Evolutionary conservation across 2,797 vertebrate genomes (phyloP).

Genomic region (Neostethus bicornis): DNA sequence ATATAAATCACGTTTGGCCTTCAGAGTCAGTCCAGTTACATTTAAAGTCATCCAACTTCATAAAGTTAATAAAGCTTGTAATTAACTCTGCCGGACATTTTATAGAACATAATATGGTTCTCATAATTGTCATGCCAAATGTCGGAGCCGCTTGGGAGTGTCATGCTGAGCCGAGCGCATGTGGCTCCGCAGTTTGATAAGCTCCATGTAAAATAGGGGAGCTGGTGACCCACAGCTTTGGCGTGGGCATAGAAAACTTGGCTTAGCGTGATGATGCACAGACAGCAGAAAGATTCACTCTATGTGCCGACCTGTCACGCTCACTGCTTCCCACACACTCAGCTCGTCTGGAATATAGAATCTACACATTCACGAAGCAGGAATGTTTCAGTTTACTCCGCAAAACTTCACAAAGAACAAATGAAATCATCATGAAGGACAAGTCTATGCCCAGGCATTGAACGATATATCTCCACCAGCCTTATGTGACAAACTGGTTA

Average conservation of each 20-base stretch:
- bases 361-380: no score
- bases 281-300: conserved; percentile 27
- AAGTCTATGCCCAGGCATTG: no score
- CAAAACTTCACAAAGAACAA: conserved; percentile 15
- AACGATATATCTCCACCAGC: no score
- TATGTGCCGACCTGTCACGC: conserved; percentile 38
- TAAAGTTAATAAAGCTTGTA: conserved; percentile 59
- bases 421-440: no score
- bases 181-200: conserved; percentile 39
- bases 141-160: conserved; percentile 35
- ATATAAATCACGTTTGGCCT: conserved; percentile 47
- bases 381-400: no score
- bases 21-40: conserved; percentile 46
- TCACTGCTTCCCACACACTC: conserved; percentile 18
- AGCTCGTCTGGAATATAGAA: conserved; percentile 14
- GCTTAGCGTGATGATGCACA: conserved; percentile 26
- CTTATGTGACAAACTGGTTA: no score
- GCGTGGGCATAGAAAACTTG: conserved; percentile 35
- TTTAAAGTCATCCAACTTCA: conserved; percentile 61
- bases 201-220: conserved; percentile 36
- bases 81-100: conserved; percentile 53
- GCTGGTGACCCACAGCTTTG: conserved; percentile 35
- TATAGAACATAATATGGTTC: conserved; percentile 42
- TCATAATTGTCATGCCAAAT: conserved; percentile 43
- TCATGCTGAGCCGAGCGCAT: conserved; percentile 19